phyloP scores from a whole-genome alignment of 35 echinoderm and acorn worm species.

The Amphiura filiformis region DNA sequence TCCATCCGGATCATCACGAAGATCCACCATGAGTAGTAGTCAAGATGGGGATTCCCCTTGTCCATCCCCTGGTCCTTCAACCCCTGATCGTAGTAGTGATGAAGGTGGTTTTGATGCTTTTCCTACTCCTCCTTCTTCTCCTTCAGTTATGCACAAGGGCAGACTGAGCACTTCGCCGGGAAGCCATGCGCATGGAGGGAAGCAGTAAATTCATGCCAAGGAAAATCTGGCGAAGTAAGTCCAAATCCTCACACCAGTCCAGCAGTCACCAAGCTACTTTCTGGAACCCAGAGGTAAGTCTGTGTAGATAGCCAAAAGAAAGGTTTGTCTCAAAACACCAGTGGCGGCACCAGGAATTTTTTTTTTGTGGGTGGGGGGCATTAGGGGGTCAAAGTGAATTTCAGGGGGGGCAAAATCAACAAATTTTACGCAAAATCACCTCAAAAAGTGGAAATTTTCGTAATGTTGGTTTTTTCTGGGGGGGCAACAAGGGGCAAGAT shows the following conservation, averaged over 20 bases:
- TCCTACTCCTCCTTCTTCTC: slow-evolving; percentile 40
- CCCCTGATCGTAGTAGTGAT: slow-evolving; percentile 29
- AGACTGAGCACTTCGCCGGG: slow-evolving; percentile 29
- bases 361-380: no score
- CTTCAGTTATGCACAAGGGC: slow-evolving; percentile 58
- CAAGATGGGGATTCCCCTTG: background rate
- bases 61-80: background rate
- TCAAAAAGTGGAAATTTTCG: no score
- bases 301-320: no score
- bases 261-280: background rate
- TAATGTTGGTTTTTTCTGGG: no score
- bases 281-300: slow-evolving; percentile 59
- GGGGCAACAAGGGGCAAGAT: no score
- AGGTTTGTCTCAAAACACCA: no score
- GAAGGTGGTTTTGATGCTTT: slow-evolving; percentile 24
- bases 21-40: background rate
- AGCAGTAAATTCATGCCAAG: slow-evolving; percentile 48
- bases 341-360: no score
- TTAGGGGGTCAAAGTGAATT: no score
- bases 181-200: background rate
- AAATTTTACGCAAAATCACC: no score
- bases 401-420: no score
- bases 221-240: slow-evolving; percentile 47
- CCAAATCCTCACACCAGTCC: slow-evolving; percentile 31
- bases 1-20: background rate